phyloP scores from a whole-genome alignment of 2,797 vertebrate genomes.

The Prionace glauca region DNA sequence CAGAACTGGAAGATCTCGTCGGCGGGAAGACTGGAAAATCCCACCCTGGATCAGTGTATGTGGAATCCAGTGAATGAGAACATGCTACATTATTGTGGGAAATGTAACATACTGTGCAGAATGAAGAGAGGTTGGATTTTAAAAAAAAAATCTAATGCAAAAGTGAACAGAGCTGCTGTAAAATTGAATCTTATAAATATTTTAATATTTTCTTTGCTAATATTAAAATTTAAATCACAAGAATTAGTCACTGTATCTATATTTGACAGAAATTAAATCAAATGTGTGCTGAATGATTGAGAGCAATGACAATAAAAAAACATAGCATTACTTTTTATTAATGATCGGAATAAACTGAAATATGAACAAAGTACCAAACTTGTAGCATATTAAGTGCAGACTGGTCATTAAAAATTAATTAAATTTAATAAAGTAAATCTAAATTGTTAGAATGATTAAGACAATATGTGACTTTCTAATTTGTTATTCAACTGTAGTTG shows the following conservation, averaged over 20 bases:
- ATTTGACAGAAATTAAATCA: constrained; percentile 35
- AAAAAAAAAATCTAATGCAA: background rate
- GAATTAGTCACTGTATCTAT: constrained; percentile 19
- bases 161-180: background rate
- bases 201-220: constrained; percentile 37
- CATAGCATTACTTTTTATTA: constrained; percentile 35
- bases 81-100: background rate
- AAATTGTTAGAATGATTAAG: constrained; percentile 67
- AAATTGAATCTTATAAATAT: constrained; percentile 36
- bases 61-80: background rate
- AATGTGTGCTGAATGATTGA: constrained; percentile 16
- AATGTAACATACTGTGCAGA: background rate
- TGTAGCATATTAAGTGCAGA: constrained; percentile 71
- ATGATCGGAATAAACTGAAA: constrained; percentile 36
- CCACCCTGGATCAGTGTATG: background rate
- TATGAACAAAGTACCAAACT: constrained; percentile 60
- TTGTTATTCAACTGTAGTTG: constrained; percentile 83
- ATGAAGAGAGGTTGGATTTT: background rate
- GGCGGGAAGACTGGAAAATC: too few species aligned
- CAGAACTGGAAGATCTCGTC: too few species aligned
- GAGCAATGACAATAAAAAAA: constrained; percentile 30
- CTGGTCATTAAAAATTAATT: constrained; percentile 84
- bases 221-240: constrained; percentile 34
- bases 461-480: constrained; percentile 74
- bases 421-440: constrained; percentile 61